Evolutionary conservation across 2,113 vertebrate genomes (phyloP), one percentile per base, ranked within the genome.

Genomic region (Phocoena phocoena): DNA sequence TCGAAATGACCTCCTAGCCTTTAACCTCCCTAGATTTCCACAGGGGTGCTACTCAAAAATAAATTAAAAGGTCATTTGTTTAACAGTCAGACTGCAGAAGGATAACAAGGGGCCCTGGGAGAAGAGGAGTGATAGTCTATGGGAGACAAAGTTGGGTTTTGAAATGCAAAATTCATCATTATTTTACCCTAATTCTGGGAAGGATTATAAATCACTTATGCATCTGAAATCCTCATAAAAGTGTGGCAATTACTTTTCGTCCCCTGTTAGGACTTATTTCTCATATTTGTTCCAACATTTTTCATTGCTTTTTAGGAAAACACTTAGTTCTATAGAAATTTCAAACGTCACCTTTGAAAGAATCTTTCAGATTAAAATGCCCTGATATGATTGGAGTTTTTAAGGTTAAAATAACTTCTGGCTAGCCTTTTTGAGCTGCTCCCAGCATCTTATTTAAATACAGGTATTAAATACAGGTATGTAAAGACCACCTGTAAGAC

Each of bases 351-450:
- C 15, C 23, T 83, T 31, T 26, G 28, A 93, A 88, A 58, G 13
- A 63, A 20, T 70, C 47, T 36, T 92, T 31, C n/a, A 63, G 60
- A 89, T 71, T 80, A 53, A 86, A 86, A 11, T 58, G 6, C 5
- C 11, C 41, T 62, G 14, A 6, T 88, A 36, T 31, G 28, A 85
- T 4, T 62, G 70, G 17, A 26, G 5, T 33, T 86, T 94, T 93
- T 44, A 82, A 92, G 44, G 90, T 80, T n/a, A 50, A 90, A 71
- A 70, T 90, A 63, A 77, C 41, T 79, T 95, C 65, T 85, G 38
- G 47, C 76, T 86, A 74, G 12, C 44, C 70, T 60, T 82, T 93
- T 83, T 67, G 20, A 90, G 68, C 80, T 68, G n/a, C 3, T 93
- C 41, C 55, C 41, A 44, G 71, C 21, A 76, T 95, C 44, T 70